Conservation (phyloP, 1,140 invertebrate species). For the Drosophila kanapiae region DNA sequence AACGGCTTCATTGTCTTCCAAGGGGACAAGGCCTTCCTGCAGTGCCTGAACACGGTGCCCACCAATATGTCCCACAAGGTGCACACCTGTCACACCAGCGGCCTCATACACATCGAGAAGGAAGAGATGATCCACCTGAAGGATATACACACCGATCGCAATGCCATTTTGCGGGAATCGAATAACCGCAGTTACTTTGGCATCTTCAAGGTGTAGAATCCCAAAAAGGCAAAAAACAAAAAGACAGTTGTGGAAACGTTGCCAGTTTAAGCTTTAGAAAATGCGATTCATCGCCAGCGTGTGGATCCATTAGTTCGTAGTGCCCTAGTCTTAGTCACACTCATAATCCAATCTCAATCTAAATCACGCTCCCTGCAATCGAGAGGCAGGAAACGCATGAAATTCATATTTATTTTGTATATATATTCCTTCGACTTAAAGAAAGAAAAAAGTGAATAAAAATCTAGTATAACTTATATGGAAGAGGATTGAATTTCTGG, state of each 20-base stretch:
- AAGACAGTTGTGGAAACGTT: background rate
- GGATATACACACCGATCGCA: constrained; percentile 89
- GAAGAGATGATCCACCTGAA: constrained; percentile 89
- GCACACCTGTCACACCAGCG: constrained; percentile 91
- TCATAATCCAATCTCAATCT: constrained; percentile 38
- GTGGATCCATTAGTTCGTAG: constrained; percentile 63
- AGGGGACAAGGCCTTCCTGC: constrained; percentile 86
- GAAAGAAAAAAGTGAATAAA: constrained; percentile 35
- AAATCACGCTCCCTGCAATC: constrained; percentile 31
- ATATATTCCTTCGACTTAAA: constrained; percentile 54
- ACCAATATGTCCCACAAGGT: constrained; percentile 87
- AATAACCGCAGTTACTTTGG: constrained; percentile 91
- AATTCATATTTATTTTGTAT: constrained; percentile 79
- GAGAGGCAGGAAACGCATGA: constrained; percentile 9
- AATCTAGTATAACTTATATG: constrained; percentile 13
- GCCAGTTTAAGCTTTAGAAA: constrained; percentile 68
- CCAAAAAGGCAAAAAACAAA: background rate
- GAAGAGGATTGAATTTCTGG: no score
- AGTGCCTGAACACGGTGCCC: constrained; percentile 86
- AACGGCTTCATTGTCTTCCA: constrained; percentile 88
- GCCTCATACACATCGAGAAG: constrained; percentile 87
- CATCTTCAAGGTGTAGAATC: constrained; percentile 87
- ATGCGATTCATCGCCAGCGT: constrained; percentile 63
- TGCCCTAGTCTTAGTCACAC: constrained; percentile 58
- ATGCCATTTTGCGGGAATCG: constrained; percentile 89